Percentiles rank a stretch among this genome's conserved stretches.
These are phyloP conservation scores for Antechinus stuartii DNA, from an alignment of 2,113 vertebrate genomes.

Conservation along the genomic window DNA sequence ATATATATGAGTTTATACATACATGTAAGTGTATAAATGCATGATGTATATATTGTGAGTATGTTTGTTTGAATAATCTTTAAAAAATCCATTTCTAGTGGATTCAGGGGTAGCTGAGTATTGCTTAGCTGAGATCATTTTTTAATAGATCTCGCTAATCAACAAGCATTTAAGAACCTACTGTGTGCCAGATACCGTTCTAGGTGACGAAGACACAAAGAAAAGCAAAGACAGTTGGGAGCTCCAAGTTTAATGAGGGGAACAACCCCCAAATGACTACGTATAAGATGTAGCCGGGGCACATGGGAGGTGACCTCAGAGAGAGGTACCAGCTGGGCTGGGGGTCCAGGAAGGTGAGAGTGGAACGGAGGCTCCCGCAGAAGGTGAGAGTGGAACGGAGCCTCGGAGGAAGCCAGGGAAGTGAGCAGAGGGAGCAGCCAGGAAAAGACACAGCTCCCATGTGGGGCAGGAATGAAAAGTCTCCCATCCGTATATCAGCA, in stretches of 20 bases:
- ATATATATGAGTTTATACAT: neutral
- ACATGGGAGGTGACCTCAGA: neutral
- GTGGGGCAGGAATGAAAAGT: neutral
- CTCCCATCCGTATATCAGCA: neutral
- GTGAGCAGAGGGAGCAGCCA: neutral
- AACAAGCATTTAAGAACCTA: neutral
- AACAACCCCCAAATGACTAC: neutral
- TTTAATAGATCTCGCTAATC: neutral
- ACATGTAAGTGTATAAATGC: neutral
- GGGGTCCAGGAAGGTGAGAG: neutral
- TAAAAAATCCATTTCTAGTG: neutral
- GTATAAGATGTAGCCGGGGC: neutral
- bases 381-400: neutral
- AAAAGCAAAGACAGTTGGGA: neutral
- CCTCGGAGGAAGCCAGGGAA: too few relatives aligned
- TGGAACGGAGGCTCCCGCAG: neutral
- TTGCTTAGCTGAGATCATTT: neutral
- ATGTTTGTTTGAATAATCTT: neutral
- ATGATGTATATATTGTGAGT: neutral
- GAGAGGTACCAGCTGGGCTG: neutral
- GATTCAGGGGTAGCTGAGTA: neutral
- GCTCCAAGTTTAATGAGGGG: neutral
- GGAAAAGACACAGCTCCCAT: neutral
- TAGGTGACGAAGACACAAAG: neutral
- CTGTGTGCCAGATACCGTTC: neutral